Evolutionary conservation across 2,797 vertebrate genomes (phyloP).

Genomic region (Spinibarbus caldwelli): DNA sequence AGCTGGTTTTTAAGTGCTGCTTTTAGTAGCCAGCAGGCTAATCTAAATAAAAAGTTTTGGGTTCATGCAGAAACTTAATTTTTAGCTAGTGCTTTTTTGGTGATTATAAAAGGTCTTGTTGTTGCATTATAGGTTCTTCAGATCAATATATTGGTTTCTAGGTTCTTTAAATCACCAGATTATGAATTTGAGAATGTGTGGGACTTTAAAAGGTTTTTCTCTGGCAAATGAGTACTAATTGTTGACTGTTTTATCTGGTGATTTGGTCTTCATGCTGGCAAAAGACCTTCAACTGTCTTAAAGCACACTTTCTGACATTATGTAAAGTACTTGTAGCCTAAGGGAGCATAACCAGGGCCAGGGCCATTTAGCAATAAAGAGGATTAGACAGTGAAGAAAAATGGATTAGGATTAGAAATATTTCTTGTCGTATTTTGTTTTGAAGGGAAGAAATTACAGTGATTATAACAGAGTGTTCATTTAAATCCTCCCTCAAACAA

Average conservation of each 20-base stretch:
- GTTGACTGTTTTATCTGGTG: neutral
- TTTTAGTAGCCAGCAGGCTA: neutral
- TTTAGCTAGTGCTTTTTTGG: neutral
- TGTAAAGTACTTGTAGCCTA: slow-evolving; percentile 44
- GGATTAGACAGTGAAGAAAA: slow-evolving; percentile 55
- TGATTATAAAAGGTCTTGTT: neutral
- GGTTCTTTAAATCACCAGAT: neutral
- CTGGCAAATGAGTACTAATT: neutral
- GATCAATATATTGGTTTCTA: neutral
- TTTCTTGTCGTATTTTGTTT: slow-evolving; percentile 50
- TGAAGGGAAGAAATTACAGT: slow-evolving; percentile 47
- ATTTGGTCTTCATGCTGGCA: slow-evolving; percentile 13
- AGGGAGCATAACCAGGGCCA: slow-evolving; percentile 39
- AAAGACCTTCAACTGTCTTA: slow-evolving; percentile 46
- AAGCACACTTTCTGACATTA: slow-evolving; percentile 36
- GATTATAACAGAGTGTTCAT: slow-evolving; percentile 54
- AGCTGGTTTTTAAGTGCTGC: neutral
- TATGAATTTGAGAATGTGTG: neutral
- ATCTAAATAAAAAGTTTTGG: neutral
- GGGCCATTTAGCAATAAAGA: slow-evolving; percentile 58
- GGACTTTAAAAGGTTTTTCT: neutral
- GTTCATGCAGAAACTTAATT: neutral
- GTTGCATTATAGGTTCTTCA: neutral
- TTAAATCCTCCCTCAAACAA: slow-evolving; percentile 42
- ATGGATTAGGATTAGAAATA: slow-evolving; percentile 53